A percentile compares a stretch with the other conserved stretches of the same genome.
phyloP scores from a whole-genome alignment of 92 coral and sea anemone genomes.

The Epizoanthus scotinus region DNA sequence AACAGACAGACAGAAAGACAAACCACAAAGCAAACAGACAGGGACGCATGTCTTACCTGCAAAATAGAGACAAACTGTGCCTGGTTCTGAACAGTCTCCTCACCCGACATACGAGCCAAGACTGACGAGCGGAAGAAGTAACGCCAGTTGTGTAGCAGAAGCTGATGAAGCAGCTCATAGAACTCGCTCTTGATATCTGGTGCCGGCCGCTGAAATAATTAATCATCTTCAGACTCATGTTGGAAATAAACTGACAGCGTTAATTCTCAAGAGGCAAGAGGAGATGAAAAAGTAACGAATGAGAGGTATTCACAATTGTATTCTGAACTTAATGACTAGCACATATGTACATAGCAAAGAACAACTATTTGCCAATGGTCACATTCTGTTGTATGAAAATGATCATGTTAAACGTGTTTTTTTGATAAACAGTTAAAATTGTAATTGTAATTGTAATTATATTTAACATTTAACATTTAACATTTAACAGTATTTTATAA shows the following conservation, averaged over 20 bases:
- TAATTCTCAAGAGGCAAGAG: neutral
- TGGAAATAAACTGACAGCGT: neutral
- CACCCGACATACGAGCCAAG: slow-evolving; percentile 76
- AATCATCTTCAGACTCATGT: neutral
- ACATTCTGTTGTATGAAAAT: neutral
- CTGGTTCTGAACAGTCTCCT: slow-evolving; percentile 86
- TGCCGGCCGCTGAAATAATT: slow-evolving; percentile 74
- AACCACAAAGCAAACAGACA: neutral
- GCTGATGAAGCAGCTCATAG: slow-evolving; percentile 90
- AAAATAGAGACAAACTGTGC: slow-evolving; percentile 88
- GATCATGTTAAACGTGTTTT: too few relatives aligned
- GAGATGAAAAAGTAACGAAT: too few relatives aligned
- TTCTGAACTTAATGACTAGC: too few relatives aligned
- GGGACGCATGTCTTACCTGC: slow-evolving; percentile 61
- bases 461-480: too few relatives aligned
- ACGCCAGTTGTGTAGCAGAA: slow-evolving; percentile 95
- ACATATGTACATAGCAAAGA: too few relatives aligned
- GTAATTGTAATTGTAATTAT: too few relatives aligned
- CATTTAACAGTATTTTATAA: too few relatives aligned
- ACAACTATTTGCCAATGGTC: neutral
- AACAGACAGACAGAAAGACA: neutral
- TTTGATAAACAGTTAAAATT: too few relatives aligned
- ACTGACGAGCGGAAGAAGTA: slow-evolving; percentile 92
- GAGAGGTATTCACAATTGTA: too few relatives aligned
- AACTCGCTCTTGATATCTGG: slow-evolving; percentile 97